These are phyloP conservation scores for Sphecodes monilicornis DNA, from an alignment of 2,888 invertebrate genomes.

Conservation along the genomic window DNA sequence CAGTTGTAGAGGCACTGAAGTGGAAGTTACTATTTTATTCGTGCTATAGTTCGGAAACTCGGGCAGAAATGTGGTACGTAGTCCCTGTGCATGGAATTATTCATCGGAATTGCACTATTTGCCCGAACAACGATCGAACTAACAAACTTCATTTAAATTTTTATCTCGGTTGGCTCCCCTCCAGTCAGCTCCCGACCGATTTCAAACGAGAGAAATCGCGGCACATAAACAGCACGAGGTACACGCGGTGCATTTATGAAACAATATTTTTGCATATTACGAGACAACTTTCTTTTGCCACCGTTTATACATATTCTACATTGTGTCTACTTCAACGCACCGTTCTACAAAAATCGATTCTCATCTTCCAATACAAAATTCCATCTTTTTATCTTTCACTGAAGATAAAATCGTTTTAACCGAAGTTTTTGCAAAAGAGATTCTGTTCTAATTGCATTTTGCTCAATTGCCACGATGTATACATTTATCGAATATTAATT, in stretches of 20 bases:
- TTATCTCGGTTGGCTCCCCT: slow-evolving; percentile 56
- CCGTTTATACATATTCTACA: neutral
- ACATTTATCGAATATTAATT: too few relatives aligned
- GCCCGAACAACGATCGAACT: slow-evolving; percentile 45
- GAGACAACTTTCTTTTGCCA: slow-evolving; percentile 31
- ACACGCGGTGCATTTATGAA: slow-evolving; percentile 27
- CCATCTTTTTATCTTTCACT: neutral
- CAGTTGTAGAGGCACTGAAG: neutral
- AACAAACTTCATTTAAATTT: slow-evolving; percentile 62
- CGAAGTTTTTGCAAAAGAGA: too few relatives aligned
- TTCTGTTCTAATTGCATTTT: too few relatives aligned
- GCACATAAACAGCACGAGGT: slow-evolving; percentile 30
- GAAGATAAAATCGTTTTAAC: too few relatives aligned
- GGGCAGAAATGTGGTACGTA: slow-evolving; percentile 15
- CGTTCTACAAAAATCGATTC: neutral
- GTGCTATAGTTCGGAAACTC: neutral
- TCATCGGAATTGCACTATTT: slow-evolving; percentile 50
- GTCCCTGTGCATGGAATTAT: slow-evolving; percentile 17
- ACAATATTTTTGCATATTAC: slow-evolving; percentile 49
- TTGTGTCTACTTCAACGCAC: neutral
- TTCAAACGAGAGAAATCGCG: slow-evolving; percentile 46
- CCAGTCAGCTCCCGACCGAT: slow-evolving; percentile 49
- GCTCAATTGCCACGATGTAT: too few relatives aligned
- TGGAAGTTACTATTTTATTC: neutral
- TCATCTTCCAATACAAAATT: too few relatives aligned